Evolutionary conservation across 2,797 vertebrate species (phyloP).

Genomic region (Rhyacichthys aspro): DNA sequence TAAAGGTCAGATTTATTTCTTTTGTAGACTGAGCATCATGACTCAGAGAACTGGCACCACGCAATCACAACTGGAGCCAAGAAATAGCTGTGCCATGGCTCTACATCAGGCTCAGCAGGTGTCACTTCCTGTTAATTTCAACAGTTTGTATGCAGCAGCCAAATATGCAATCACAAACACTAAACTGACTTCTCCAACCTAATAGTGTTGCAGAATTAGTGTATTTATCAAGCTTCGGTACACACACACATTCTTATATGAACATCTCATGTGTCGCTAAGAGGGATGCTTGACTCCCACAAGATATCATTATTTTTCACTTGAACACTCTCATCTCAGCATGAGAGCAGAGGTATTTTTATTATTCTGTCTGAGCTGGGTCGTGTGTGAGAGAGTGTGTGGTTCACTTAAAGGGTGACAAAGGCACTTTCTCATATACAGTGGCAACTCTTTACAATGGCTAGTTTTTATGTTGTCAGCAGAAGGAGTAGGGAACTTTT

Average conservation of each 20-base stretch:
- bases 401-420: not conserved
- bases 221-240: constrained; percentile 49
- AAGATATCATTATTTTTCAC: constrained; percentile 73
- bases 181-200: constrained; percentile 30
- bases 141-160: constrained; percentile 15
- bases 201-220: constrained; percentile 41
- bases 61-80: constrained; percentile 26
- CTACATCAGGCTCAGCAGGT: constrained; percentile 49
- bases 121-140: constrained; percentile 48
- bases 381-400: constrained; percentile 11
- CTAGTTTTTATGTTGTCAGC: not conserved
- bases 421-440: constrained; percentile 6
- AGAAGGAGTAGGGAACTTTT: too few species aligned
- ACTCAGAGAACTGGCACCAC: constrained; percentile 41
- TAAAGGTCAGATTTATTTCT: constrained; percentile 37
- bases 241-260: constrained; percentile 29
- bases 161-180: constrained; percentile 31
- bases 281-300: constrained; percentile 57
- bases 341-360: constrained; percentile 58
- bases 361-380: constrained; percentile 61
- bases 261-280: constrained; percentile 19
- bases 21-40: constrained; percentile 23
- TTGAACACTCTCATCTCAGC: constrained; percentile 59
- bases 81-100: constrained; percentile 33
- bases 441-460: not conserved